phyloP scores from a whole-genome alignment of 2,113 vertebrate genomes.

The Candoia aspera region DNA sequence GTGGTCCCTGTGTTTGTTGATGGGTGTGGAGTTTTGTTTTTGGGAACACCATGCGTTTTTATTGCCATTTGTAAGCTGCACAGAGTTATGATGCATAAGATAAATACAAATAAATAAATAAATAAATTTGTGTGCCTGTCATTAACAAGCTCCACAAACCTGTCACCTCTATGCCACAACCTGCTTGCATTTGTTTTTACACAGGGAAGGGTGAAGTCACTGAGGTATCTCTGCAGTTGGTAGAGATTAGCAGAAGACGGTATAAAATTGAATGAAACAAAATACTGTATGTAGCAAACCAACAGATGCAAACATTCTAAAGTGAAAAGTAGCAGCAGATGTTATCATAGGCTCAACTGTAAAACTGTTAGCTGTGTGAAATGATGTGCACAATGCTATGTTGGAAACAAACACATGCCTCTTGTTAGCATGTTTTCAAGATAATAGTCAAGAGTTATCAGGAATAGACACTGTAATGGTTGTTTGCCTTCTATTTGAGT shows the following conservation, averaged over 20 bases:
- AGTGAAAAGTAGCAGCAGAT: slow-evolving; percentile 12
- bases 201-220: background rate
- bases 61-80: background rate
- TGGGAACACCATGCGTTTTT: background rate
- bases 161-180: background rate
- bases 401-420: slow-evolving; percentile 4
- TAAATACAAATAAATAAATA: background rate
- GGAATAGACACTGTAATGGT: background rate
- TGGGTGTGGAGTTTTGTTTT: background rate
- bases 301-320: slow-evolving; percentile 5
- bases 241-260: background rate
- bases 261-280: background rate
- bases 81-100: background rate
- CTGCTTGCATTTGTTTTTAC: background rate
- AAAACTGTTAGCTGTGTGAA: slow-evolving; percentile 13
- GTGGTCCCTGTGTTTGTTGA: background rate
- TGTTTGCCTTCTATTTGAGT: background rate
- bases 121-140: background rate
- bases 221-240: background rate
- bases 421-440: background rate
- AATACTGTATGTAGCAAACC: background rate
- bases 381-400: slow-evolving; percentile 12
- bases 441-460: background rate
- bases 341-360: background rate
- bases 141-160: background rate